Base-by-base conservation (phyloP, 2,888 invertebrate genomes). In the Hartigia nigra region DNA sequence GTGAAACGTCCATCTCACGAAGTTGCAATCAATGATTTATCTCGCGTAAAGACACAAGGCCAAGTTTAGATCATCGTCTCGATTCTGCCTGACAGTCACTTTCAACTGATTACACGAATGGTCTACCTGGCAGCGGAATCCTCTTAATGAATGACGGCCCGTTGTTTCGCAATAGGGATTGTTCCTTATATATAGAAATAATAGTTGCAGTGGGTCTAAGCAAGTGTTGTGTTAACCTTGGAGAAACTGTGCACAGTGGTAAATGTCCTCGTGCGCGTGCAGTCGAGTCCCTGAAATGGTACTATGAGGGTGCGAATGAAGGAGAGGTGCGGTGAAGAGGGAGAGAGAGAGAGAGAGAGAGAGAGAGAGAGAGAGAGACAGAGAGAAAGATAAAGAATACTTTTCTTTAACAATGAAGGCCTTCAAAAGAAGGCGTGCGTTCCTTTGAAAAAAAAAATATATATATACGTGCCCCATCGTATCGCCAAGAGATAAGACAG, bases 1-100 rank as follows among this genome's bases (percentile, higher is more conserved):
- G n/a, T 12, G 31, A 9, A 72, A 31, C 23, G 39, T 55, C 23
- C 23, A 72, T 72, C 72, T 72, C 31, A 34, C 32, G 31, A 23
- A 72, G 72, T 12, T 34, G 72, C 31, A 12, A 34, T 74, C 74
- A 39, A 39, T 37, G 75, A 75, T 74, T 78, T 77, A 82, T 79
- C 81, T 77, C 75, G 75, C 69, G 55, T 34, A 32, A 74, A 34
- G 78, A 80, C 79, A 75, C 89, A 90, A 88, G 90, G 90, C 90
- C 90, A 90, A 90, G 90, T 90, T 90, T 90, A 89, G 89, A 90
- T 90, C 89, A 90, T 88, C 90, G 87, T 85, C 55, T 55, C 83
- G 82, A 85, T 85, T 83, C 83, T 79, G 74, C 81, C 79, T 75
- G 78, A 78, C 77, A 79, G 82, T 81, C 80, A 82, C 82, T 84